A percentile compares a stretch with the other conserved stretches of the same genome.
Conservation (phyloP, 64 coral and sea anemone genomes). For the Dendrophyllia cribrosa region DNA sequence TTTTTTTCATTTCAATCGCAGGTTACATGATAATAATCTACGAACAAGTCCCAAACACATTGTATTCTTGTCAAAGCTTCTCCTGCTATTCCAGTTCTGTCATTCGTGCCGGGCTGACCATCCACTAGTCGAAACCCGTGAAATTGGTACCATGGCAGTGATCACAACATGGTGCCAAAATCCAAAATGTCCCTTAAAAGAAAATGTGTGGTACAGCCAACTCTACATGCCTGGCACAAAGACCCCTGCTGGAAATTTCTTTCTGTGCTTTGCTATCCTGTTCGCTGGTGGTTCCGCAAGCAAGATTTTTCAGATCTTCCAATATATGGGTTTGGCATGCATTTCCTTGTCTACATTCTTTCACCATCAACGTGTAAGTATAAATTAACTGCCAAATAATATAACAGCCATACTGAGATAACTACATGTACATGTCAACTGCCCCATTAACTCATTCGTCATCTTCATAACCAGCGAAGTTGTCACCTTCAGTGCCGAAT, state of each 20-base stretch:
- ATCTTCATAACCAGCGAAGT: conserved; percentile 8
- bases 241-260: conserved; percentile 16
- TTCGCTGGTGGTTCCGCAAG: conserved; percentile 18
- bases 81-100: neutral
- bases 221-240: neutral
- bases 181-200: neutral
- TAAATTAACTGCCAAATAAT: neutral
- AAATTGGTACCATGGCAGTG: neutral
- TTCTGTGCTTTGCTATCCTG: neutral
- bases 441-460: neutral
- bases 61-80: neutral
- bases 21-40: neutral
- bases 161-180: neutral
- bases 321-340: neutral
- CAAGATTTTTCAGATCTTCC: neutral
- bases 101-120: neutral
- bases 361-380: conserved; percentile 17
- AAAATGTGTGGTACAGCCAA: conserved; percentile 19
- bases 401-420: too few relatives aligned
- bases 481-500: neutral
- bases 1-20: too few relatives aligned
- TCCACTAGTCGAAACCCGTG: neutral
- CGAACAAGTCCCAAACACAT: neutral
- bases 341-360: conserved; percentile 12
- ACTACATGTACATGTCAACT: too few relatives aligned